Evolutionary conservation across 1,140 invertebrate genomes (phyloP).

Genomic region (Drosophila navojoa): DNA sequence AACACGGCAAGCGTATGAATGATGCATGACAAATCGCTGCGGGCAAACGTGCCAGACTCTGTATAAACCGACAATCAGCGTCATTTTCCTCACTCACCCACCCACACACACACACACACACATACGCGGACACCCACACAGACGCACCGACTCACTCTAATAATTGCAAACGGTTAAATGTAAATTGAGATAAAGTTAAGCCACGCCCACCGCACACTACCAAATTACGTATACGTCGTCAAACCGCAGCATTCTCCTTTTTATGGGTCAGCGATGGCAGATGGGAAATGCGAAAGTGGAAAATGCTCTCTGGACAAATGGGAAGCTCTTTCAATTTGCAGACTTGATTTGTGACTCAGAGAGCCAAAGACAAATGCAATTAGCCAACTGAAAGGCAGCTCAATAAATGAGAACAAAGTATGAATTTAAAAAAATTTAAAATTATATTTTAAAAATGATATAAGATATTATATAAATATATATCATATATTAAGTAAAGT

Average conservation of each 20-base stretch:
- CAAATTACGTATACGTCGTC: constrained; percentile 5
- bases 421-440: too few species aligned
- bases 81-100: background rate
- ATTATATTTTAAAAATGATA: too few species aligned
- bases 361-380: too few species aligned
- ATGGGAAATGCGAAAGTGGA: too few species aligned
- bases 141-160: constrained; percentile 30
- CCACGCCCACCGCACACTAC: background rate
- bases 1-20: constrained; percentile 75
- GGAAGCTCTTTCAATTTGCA: too few species aligned
- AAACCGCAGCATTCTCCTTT: background rate
- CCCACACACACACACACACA: background rate
- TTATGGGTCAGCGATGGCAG: background rate
- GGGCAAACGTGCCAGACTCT: constrained; percentile 18
- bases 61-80: constrained; percentile 12
- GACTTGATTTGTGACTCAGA: too few species aligned
- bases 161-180: constrained; percentile 75
- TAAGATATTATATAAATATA: too few species aligned
- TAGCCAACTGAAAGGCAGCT: too few species aligned
- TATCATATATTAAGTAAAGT: too few species aligned
- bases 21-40: constrained; percentile 67
- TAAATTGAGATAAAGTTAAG: constrained; percentile 70
- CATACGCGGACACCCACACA: background rate
- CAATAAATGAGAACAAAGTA: too few species aligned
- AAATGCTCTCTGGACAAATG: too few species aligned